Base-by-base conservation (phyloP, 2,113 vertebrate species). In the Megaleporinus macrocephalus region DNA sequence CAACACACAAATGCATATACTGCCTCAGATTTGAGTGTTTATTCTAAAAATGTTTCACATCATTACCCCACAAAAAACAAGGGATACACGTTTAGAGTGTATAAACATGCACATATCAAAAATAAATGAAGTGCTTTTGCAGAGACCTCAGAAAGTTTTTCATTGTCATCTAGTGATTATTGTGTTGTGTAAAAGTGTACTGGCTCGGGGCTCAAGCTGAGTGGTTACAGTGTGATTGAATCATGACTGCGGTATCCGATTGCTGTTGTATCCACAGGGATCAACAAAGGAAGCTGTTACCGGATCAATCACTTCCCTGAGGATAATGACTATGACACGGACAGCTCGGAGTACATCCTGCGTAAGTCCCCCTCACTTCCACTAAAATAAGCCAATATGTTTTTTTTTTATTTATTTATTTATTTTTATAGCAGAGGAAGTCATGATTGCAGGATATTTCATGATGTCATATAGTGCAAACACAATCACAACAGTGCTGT, bases 301-400 rank as follows among this genome's bases (percentile, higher is more conserved):
- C 93, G 96, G 90, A 99, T 99, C 94, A 98, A 99, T 93, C 97
- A 98, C 89, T 99, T 99, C 88, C 97, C 98, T 15, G 97, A 97
- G 73, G 98, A 99, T 90, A 96, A 98, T 0, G 96, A 97, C 89
- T 98, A 99, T 0, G 98, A 99, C 89, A 96, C 98, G 0, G 98
- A 99, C 94, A 97, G 95, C 93, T 98, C 97, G 0, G 98, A 99
- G 86, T 98, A 99, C 88, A 96, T 99, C 89, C 94, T 99, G 84
- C 96, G 98, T 99, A 94, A 98, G 98, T 96, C 80, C 27, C 81
- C 65, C 86, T 87, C 84, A 59, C 41, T 66, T 75, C 10, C 29
- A n/a, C 55, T 27, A 7, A 30, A 65, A 61, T 61, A 12, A 61
- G 55, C 55, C n/a, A 15, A 1, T 0, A 13, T 61, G n/a, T 13